These are phyloP conservation scores for Pterophyllum scalare DNA, from an alignment of 2,113 vertebrate genomes.

Conservation along the genomic window DNA sequence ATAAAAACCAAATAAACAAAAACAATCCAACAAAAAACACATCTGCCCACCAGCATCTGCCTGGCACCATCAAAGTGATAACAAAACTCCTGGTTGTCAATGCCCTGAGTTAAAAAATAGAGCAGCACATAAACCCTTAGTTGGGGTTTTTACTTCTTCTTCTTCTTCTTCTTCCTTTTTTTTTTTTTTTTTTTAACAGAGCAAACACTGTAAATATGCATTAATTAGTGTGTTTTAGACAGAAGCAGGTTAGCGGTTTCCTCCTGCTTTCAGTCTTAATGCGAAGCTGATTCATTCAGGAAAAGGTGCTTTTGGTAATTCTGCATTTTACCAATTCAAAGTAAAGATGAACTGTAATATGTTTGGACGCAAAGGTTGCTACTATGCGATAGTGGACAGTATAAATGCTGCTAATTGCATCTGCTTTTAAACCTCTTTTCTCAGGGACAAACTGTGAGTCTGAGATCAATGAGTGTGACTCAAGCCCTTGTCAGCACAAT, in stretches of 20 bases:
- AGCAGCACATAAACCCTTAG: not conserved
- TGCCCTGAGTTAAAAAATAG: not conserved
- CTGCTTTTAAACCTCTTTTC: not conserved
- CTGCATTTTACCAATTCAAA: not conserved
- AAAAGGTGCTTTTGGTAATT: not conserved
- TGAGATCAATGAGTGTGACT: slow-evolving; percentile 78
- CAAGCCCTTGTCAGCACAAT: slow-evolving; percentile 81
- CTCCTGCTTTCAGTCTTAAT: not conserved
- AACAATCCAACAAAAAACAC: not conserved
- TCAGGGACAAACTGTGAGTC: slow-evolving; percentile 81
- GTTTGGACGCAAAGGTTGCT: not conserved
- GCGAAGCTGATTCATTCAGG: not conserved
- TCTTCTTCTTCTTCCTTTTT: no score
- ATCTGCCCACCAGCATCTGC: not conserved
- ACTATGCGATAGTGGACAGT: not conserved
- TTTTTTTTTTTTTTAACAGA: not conserved
- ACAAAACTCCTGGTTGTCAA: not conserved
- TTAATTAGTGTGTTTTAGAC: slow-evolving; percentile 7
- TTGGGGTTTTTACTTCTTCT: not conserved
- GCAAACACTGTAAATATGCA: slow-evolving; percentile 7
- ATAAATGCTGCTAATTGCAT: not conserved
- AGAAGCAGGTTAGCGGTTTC: not conserved
- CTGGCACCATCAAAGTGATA: not conserved
- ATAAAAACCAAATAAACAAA: not conserved
- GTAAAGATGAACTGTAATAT: not conserved